Evolutionary conservation across 2,797 vertebrate species (phyloP).

Genomic region (Neostethus bicornis): DNA sequence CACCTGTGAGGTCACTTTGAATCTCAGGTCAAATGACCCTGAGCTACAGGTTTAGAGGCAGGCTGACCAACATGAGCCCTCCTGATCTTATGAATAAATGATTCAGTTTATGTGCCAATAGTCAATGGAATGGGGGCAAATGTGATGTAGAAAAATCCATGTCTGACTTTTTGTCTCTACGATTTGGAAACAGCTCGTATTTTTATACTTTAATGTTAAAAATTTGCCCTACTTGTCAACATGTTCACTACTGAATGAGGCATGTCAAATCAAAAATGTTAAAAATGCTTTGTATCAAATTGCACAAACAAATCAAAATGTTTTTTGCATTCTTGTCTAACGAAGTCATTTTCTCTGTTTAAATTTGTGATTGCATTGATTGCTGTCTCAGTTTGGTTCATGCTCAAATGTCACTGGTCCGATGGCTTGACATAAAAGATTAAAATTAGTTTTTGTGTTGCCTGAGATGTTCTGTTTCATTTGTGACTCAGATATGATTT

Average conservation of each 20-base stretch:
- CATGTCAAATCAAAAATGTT: background rate
- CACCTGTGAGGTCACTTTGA: slow-evolving; percentile 16
- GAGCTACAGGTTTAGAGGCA: slow-evolving; percentile 51
- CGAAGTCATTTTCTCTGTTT: background rate
- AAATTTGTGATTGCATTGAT: background rate
- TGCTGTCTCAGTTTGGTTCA: background rate
- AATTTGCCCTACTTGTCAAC: background rate
- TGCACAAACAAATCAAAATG: background rate
- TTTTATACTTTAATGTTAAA: slow-evolving; percentile 1
- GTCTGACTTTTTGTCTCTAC: slow-evolving; percentile 28
- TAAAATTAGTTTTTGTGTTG: too few species aligned
- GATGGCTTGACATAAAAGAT: too few species aligned
- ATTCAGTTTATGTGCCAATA: slow-evolving; percentile 53
- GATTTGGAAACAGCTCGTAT: background rate
- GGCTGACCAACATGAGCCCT: slow-evolving; percentile 46
- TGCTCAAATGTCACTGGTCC: too few species aligned
- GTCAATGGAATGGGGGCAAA: slow-evolving; percentile 46
- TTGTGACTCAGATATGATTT: too few species aligned
- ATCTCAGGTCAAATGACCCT: slow-evolving; percentile 25
- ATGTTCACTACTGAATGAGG: background rate
- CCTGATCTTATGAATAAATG: slow-evolving; percentile 72
- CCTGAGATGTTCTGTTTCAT: too few species aligned
- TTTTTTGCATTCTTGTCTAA: background rate
- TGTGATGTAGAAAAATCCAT: slow-evolving; percentile 32
- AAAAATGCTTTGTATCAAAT: background rate